Base-by-base conservation (phyloP, 2,113 vertebrate species). In the Eudyptes chrysolophus region DNA sequence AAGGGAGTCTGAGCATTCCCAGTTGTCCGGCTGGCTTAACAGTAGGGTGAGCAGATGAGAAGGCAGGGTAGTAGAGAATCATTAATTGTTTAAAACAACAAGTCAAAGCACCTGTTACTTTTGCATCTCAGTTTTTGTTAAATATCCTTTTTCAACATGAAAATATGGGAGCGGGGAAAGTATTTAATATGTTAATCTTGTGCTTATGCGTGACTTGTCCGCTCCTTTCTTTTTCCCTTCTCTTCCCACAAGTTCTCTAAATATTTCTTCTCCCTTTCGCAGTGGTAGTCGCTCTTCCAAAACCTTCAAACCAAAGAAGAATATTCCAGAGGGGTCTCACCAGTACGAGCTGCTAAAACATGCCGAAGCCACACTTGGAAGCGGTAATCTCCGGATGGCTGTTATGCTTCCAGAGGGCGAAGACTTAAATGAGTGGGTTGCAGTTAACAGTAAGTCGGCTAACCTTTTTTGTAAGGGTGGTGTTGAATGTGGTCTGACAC, bases 271-370 rank as follows among this genome's bases (percentile, higher is more conserved):
- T 96, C 27, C 27, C 70, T 61, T 92, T 92, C 3, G 9, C 97
- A 99, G 99, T 71, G 98, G 99, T 68, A 99, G 98, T 97, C 99
- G 99, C 74, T 99, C 99, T 84, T 99, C 99, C 88, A 99, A 99
- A 98, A 99, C 99, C 11, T 99, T 99, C 96, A 99, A 99, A 94
- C 99, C 99, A 95, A 99, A 99, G 98, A 99, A 99, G 98, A 99
- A 99, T 42, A 99, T 99, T 95, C 99, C 99, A 0, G 99, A 99
- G 86, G 99, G 99, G 6, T 99, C 99, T 60, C 99, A 99, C 46
- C 99, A 99, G 83, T 99, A 99, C 8, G 98, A 99, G 94, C 98
- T 99, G 94, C 97, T 99, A 44, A 99, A 99, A 75, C 99, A 99
- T 49, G 99, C 99, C 0, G 99, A 99, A 94, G 99, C 99, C 76